Percentiles rank a stretch among this genome's conserved stretches.
phyloP scores from a whole-genome alignment of 2,113 vertebrate genomes.

The Rhinoptilus africanus region DNA sequence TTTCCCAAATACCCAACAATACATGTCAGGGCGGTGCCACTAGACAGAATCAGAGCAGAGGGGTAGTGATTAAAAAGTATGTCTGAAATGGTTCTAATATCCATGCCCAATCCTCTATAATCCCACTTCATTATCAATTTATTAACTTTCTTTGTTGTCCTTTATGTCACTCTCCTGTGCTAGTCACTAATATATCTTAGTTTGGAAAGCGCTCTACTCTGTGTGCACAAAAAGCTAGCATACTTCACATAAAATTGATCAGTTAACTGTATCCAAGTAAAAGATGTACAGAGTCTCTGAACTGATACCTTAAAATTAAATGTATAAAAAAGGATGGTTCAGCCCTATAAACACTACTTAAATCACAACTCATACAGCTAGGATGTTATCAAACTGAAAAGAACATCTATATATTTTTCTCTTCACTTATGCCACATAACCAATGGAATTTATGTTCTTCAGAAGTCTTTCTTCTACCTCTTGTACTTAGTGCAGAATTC shows the following conservation, averaged over 20 bases:
- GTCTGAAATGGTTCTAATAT: conserved; percentile 41
- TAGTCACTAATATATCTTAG: not conserved
- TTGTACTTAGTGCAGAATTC: not conserved
- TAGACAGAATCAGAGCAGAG: conserved; percentile 2
- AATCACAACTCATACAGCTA: not conserved
- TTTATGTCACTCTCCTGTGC: not conserved
- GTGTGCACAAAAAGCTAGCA: not conserved
- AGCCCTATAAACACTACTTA: not conserved
- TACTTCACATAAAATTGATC: not conserved
- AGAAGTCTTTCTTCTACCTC: not conserved
- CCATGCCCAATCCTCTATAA: conserved; percentile 37
- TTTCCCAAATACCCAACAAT: not conserved
- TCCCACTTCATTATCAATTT: conserved; percentile 52
- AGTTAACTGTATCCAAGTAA: not conserved
- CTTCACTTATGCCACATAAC: not conserved
- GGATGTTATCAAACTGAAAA: not conserved
- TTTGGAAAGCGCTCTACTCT: not conserved
- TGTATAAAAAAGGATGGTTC: not conserved
- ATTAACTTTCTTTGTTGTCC: conserved; percentile 47
- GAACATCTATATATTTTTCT: not conserved
- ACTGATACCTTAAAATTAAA: not conserved
- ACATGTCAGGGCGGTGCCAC: not conserved
- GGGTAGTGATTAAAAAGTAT: conserved; percentile 19
- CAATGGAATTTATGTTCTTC: too few species aligned
- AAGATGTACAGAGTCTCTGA: not conserved